Conservation (phyloP, 2,113 vertebrate genomes). For the Oreochromis spilurus region DNA sequence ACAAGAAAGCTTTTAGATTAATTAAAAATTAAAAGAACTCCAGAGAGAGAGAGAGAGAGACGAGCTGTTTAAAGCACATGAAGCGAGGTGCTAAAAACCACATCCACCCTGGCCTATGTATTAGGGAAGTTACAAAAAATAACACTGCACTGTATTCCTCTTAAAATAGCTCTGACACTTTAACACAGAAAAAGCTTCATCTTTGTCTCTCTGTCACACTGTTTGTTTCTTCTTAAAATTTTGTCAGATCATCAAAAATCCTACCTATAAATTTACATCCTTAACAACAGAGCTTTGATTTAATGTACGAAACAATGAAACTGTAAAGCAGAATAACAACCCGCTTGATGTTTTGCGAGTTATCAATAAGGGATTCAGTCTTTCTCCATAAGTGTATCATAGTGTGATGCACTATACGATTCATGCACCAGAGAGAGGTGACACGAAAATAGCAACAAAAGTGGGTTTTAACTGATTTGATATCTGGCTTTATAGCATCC, state of each 20-base stretch:
- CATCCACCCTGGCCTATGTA: background rate
- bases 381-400: background rate
- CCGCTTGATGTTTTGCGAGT: background rate
- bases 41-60: background rate
- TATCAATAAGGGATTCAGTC: background rate
- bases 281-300: background rate
- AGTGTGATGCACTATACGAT: constrained; percentile 25
- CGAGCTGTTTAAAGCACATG: background rate
- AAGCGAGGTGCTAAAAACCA: background rate
- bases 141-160: background rate
- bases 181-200: background rate
- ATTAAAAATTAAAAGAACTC: background rate
- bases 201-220: background rate
- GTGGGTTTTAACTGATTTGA: constrained; percentile 43
- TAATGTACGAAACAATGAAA: background rate
- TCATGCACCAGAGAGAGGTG: background rate
- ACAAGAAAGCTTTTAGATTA: background rate
- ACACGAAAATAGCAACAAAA: constrained; percentile 23
- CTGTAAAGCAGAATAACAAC: background rate
- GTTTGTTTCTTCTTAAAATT: background rate
- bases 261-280: background rate
- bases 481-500: constrained; percentile 34
- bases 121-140: background rate
- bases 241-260: background rate
- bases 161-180: background rate